A percentile compares a stretch with the other conserved stretches of the same genome.
phyloP scores from a whole-genome alignment of 2,797 vertebrate species.

The Halcyon leucocephala region DNA sequence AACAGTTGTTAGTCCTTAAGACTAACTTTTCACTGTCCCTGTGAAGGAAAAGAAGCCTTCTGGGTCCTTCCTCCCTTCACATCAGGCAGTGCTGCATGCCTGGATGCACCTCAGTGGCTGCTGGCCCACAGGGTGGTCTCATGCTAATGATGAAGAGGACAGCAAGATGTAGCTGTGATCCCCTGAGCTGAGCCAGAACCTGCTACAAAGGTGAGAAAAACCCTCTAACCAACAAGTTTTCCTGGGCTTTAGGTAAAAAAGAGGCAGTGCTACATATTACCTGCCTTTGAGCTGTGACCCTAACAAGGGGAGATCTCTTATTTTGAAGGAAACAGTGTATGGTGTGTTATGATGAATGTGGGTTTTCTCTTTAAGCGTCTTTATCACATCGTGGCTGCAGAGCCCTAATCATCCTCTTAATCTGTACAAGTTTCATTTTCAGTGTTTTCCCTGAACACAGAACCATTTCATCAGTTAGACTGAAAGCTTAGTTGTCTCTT shows the following conservation, averaged over 20 bases:
- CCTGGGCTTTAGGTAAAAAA: not conserved
- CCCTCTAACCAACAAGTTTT: not conserved
- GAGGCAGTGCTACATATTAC: rapidly evolving
- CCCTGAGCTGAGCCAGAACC: not conserved
- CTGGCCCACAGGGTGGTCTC: not conserved
- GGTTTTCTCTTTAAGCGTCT: not conserved
- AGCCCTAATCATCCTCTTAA: not conserved
- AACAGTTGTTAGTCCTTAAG: not conserved
- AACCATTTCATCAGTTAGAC: not conserved
- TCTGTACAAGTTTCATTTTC: not conserved
- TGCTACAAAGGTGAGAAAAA: not conserved
- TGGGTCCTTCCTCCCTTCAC: not conserved
- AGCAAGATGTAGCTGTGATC: rapidly evolving
- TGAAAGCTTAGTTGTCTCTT: not conserved
- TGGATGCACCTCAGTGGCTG: not conserved
- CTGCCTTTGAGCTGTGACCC: not conserved
- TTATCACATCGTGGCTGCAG: rapidly evolving
- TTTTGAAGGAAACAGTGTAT: not conserved
- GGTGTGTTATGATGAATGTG: not conserved
- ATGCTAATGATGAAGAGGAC: rapidly evolving
- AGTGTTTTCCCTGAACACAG: not conserved
- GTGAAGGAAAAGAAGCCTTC: not conserved
- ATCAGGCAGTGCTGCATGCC: not conserved
- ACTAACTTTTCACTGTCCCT: not conserved
- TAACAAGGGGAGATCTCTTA: rapidly evolving